Conservation (phyloP, 2,113 vertebrate species). For the Pteropus alecto region DNA sequence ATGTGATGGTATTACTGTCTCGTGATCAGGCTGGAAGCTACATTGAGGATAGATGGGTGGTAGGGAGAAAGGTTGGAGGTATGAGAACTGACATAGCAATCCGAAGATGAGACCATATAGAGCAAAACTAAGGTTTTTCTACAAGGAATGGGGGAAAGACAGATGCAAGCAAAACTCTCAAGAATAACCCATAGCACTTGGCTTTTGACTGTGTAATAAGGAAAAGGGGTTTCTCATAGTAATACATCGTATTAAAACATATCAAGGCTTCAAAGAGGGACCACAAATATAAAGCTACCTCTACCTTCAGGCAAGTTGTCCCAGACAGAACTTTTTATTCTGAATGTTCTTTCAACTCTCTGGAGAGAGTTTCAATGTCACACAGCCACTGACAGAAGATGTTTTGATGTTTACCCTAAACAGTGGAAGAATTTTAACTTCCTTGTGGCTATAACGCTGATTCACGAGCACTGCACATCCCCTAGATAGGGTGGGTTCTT, state of each 20-base stretch:
- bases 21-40: neutral
- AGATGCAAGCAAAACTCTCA: neutral
- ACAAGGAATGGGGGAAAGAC: neutral
- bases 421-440: neutral
- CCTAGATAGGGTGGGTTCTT: neutral
- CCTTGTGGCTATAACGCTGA: neutral
- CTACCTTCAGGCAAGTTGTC: neutral
- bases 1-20: neutral
- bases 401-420: neutral
- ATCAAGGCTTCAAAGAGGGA: neutral
- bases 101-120: neutral
- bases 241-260: neutral
- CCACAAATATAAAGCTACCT: neutral
- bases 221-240: neutral
- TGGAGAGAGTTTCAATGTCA: neutral
- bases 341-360: neutral
- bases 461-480: neutral
- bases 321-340: neutral
- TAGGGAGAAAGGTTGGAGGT: neutral
- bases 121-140: neutral
- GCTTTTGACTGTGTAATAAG: neutral
- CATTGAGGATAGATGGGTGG: neutral
- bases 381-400: neutral
- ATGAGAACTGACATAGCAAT: neutral
- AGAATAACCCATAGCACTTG: neutral